Evolutionary conservation across 1,140 invertebrate genomes (phyloP).

Genomic region (Branchinecta lynchi): DNA sequence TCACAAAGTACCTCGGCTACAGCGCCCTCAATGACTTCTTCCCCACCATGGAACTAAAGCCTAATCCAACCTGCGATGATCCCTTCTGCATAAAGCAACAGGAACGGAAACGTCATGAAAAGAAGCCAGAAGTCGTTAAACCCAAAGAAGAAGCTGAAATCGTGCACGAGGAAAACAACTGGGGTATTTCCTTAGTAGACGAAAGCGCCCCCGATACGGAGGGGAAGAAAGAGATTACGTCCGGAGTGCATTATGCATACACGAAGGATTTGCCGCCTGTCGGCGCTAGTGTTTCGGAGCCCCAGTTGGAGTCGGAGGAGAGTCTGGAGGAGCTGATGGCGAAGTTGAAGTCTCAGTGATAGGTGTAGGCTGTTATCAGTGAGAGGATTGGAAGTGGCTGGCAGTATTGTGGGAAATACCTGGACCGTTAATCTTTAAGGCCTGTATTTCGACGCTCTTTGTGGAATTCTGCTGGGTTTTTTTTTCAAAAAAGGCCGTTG

Average conservation of each 20-base stretch:
- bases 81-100: slow-evolving; percentile 43
- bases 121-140: slow-evolving; percentile 27
- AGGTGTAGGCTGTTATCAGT: not conserved
- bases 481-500: too few species aligned
- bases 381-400: not conserved
- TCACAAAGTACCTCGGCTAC: slow-evolving; percentile 87
- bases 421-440: too few species aligned
- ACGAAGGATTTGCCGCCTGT: not conserved
- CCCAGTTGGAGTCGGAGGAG: slow-evolving; percentile 33
- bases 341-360: slow-evolving; percentile 63
- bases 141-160: slow-evolving; percentile 36
- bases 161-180: slow-evolving; percentile 78
- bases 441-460: too few species aligned
- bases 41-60: slow-evolving; percentile 77
- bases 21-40: slow-evolving; percentile 94
- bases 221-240: slow-evolving; percentile 22
- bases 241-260: not conserved
- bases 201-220: slow-evolving; percentile 37
- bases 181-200: slow-evolving; percentile 61
- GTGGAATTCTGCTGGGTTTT: too few species aligned
- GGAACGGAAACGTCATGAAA: slow-evolving; percentile 29
- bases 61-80: slow-evolving; percentile 86
- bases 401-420: too few species aligned
- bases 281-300: slow-evolving; percentile 21
- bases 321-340: slow-evolving; percentile 74